Base-by-base conservation (phyloP, 2,797 vertebrate species). In the Nannoperca australis region DNA sequence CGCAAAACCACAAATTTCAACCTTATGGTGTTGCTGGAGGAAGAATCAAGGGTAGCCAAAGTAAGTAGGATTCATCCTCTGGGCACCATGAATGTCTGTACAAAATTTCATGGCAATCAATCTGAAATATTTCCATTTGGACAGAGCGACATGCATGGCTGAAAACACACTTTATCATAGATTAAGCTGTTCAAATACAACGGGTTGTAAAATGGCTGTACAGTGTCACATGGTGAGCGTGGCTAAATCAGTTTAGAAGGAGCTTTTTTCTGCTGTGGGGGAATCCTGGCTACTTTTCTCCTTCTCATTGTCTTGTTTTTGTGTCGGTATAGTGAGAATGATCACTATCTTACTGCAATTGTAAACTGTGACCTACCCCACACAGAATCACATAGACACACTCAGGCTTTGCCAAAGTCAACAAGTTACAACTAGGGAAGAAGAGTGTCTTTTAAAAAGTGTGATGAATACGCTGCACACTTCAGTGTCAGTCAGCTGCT, bases 401-500 rank as follows among this genome's bases (percentile, higher is more conserved):
- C 58, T 62, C 60, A 5, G 36, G 50, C 63, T 72, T 76, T 76
- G 51, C 82, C 44, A 62, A 49, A 78, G 34, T 27, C 11, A 59
- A 67, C 60, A 17, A 77, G 62, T 73, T 24, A 47, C 44, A 74
- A 63, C n/a, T 1, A 68, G 45, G 45, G 53, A 71, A 45, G 62
- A 51, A 49, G 18, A 65, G 34, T 14, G 67, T 44, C 64, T 69
- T 80, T 83, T 64, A 59, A 76, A 62, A 53, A 42, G 58, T 58
- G 61, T 59, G 59, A 68, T 61, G 60, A 69, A 36, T 9, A 77
- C 18, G 2, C 49, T 76, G 76, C 40, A 42, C 2, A 5, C 62
- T 78, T 78, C 54, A 12, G 64, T 66, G 67, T 78, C 76, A 85
- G 83, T 92, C 83, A 85, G 84, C 89, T 90, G 90, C 75, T 90